Evolutionary conservation across 2,113 vertebrate species (phyloP), one percentile per base, ranked within the genome.

Genomic region (Gambusia affinis): DNA sequence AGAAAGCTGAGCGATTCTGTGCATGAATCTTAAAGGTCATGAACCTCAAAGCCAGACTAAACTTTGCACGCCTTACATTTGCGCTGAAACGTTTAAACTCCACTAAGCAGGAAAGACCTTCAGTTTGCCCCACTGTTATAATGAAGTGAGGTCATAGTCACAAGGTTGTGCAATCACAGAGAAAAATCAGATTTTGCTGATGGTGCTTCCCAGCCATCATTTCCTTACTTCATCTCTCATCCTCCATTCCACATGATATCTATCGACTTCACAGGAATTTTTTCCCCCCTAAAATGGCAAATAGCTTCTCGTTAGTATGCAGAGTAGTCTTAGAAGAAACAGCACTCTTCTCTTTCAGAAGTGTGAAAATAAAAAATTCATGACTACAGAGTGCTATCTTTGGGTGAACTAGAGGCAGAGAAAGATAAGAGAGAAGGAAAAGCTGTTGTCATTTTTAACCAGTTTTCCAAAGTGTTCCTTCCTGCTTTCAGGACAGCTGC

Each of bases 321-420:
- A 86, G 80, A 87, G 82, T 67, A 88, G 79, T n/a, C 12, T 69
- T 88, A 88, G 72, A 72, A 89, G 79, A 92, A 91, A 89, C 39
- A 72, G 65, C 78, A 79, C 82, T 79, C 80, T 87, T 81, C 75
- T 81, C 85, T 90, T 85, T 77, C 82, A 91, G 68, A 88, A 86
- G 83, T 85, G 78, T 80, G 80, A 88, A 83, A 84, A 87, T 92
- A 69, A 92, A 93, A 93, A 92, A 93, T 92, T 92, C 88, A 94
- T 91, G 81, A 87, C 67, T 78, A 73, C 63, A 76, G 80, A 86
- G 83, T 66, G 85, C 76, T 83, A 67, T 90, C 73, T 89, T 42
- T 78, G 71, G 83, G 77, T 3, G 62, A 54, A 80, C 35, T 51
- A n/a, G 64, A 81, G 63, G 33, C 12, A 33, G 66, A 62, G 67